phyloP scores from a whole-genome alignment of 1,140 invertebrate species.

The Nasonia giraulti region DNA sequence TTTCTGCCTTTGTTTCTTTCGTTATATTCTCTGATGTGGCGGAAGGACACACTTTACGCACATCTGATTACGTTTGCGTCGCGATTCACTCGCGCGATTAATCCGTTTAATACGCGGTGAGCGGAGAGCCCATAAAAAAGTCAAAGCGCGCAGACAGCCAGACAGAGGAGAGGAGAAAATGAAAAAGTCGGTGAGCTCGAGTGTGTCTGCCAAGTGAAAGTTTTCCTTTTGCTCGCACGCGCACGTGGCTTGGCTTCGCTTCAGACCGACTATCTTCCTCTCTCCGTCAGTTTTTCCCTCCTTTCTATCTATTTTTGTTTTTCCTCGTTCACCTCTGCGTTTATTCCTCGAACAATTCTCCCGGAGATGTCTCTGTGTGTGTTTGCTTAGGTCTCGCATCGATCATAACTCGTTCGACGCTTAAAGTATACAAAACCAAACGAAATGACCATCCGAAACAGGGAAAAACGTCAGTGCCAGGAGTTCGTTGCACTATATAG shows the following conservation, averaged over 20 bases:
- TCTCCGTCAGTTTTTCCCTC: not conserved
- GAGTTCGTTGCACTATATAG: not conserved
- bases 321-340: not conserved
- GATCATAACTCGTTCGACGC: not conserved
- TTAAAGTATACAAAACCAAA: not conserved
- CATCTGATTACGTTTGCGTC: too few species aligned
- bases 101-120: not conserved
- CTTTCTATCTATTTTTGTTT: not conserved
- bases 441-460: not conserved
- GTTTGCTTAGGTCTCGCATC: not conserved
- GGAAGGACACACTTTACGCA: too few species aligned
- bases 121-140: constrained; percentile 11
- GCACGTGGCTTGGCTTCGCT: constrained; percentile 18
- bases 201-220: constrained; percentile 46
- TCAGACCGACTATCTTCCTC: not conserved
- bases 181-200: constrained; percentile 35
- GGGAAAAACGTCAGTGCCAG: not conserved
- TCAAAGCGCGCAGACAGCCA: not conserved
- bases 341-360: constrained; percentile 8
- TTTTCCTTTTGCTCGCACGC: constrained; percentile 40
- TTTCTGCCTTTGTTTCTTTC: not conserved
- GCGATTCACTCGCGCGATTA: not conserved
- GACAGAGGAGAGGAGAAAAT: constrained; percentile 39
- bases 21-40: too few species aligned
- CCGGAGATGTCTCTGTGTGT: not conserved